phyloP scores from a whole-genome alignment of 2,888 invertebrate species.

The Palloptera scutellata region DNA sequence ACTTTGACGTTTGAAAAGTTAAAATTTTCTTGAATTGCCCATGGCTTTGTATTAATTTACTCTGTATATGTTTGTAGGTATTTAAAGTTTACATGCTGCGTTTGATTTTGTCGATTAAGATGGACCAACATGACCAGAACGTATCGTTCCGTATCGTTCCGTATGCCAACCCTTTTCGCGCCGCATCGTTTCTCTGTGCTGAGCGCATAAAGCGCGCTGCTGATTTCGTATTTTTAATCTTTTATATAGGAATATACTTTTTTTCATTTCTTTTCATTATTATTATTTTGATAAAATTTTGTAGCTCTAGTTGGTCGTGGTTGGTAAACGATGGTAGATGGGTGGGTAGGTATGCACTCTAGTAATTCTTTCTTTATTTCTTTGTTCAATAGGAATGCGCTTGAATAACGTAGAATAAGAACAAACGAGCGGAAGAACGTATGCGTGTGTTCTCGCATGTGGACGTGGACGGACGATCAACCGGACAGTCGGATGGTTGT shows the following conservation, averaged over 20 bases:
- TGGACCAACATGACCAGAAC: no score
- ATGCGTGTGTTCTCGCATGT: constrained; percentile 17
- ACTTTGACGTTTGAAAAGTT: no score
- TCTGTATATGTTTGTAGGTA: no score
- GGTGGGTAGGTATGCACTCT: background rate
- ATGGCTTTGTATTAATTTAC: no score
- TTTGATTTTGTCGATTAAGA: no score
- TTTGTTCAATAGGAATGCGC: constrained; percentile 27
- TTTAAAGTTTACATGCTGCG: no score
- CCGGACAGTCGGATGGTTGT: background rate
- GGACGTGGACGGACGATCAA: background rate
- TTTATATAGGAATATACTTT: background rate
- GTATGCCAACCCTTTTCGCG: background rate
- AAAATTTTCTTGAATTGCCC: no score
- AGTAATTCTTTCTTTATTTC: background rate
- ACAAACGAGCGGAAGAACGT: constrained; percentile 36
- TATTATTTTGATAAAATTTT: constrained; percentile 1
- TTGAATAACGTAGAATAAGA: constrained; percentile 33
- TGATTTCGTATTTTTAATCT: background rate
- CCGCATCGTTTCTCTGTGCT: background rate
- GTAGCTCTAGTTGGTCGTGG: background rate
- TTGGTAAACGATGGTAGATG: background rate
- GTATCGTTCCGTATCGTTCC: no score
- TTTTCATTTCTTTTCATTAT: background rate
- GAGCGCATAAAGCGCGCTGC: background rate